Percentiles rank a stretch among this genome's conserved stretches.
phyloP scores from a whole-genome alignment of 2,888 invertebrate species.

The Arge pagana region DNA sequence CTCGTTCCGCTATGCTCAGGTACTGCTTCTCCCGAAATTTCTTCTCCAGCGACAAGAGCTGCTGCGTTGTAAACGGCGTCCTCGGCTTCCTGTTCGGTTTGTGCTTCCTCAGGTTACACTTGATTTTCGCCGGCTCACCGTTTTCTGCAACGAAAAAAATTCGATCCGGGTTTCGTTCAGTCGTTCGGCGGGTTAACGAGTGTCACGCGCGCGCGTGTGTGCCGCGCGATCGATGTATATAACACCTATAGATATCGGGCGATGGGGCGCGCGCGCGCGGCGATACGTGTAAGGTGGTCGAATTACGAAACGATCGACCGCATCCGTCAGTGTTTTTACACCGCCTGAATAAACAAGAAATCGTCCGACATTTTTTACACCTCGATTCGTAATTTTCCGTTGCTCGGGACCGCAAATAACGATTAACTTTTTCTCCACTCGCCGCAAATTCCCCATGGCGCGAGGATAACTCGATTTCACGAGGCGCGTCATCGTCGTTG shows the following conservation, averaged over 20 bases:
- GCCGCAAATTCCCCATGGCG: slow-evolving; percentile 15
- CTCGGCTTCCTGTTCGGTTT: slow-evolving; percentile 98
- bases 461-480: no score
- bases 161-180: no score
- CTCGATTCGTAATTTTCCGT: slow-evolving; percentile 51
- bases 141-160: slow-evolving; percentile 63
- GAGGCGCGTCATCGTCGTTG: no score
- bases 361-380: slow-evolving; percentile 34
- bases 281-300: not conserved
- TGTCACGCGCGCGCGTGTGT: no score
- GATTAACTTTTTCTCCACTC: slow-evolving; percentile 48
- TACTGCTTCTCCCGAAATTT: slow-evolving; percentile 98
- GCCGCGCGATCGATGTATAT: no score
- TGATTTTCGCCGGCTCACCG: slow-evolving; percentile 83
- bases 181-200: no score
- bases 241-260: no score
- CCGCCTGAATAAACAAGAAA: slow-evolving; percentile 29
- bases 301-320: slow-evolving; percentile 29
- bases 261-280: not conserved
- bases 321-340: slow-evolving; percentile 39
- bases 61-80: slow-evolving; percentile 98
- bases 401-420: slow-evolving; percentile 38
- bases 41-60: slow-evolving; percentile 90
- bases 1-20: slow-evolving; percentile 95
- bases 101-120: slow-evolving; percentile 92